Evolutionary conservation across 2,113 vertebrate species (phyloP).

Genomic region (Microcebus tavaratra): DNA sequence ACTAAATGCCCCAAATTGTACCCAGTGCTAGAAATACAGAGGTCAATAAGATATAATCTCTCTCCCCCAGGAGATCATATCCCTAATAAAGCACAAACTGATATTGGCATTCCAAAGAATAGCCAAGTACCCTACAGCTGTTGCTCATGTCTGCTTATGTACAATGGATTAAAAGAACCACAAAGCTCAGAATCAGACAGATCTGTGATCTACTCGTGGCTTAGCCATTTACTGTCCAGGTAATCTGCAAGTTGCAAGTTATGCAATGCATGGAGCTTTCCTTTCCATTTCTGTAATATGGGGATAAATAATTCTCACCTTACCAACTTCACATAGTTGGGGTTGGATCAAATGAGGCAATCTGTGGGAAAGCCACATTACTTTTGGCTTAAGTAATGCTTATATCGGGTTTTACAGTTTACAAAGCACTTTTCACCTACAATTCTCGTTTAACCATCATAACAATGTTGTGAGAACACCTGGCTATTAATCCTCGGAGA

Average conservation of each 20-base stretch:
- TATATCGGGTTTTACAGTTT: neutral
- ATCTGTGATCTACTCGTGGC: neutral
- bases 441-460: neutral
- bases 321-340: neutral
- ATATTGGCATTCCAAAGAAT: neutral
- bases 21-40: neutral
- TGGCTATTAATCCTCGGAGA: neutral
- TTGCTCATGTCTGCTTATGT: neutral
- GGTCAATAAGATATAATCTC: neutral
- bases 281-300: slow-evolving; percentile 38
- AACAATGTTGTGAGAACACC: neutral
- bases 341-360: neutral
- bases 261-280: neutral
- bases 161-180: neutral
- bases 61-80: neutral
- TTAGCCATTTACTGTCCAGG: neutral
- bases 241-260: neutral
- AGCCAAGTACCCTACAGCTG: neutral
- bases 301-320: neutral
- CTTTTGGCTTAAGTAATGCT: neutral
- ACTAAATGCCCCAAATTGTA: neutral
- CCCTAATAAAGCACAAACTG: neutral
- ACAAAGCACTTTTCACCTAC: neutral
- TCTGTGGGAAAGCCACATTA: neutral
- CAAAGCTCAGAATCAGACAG: neutral